Base-by-base conservation (phyloP, 2,888 invertebrate genomes). In the Nipponacmea schrenckii region DNA sequence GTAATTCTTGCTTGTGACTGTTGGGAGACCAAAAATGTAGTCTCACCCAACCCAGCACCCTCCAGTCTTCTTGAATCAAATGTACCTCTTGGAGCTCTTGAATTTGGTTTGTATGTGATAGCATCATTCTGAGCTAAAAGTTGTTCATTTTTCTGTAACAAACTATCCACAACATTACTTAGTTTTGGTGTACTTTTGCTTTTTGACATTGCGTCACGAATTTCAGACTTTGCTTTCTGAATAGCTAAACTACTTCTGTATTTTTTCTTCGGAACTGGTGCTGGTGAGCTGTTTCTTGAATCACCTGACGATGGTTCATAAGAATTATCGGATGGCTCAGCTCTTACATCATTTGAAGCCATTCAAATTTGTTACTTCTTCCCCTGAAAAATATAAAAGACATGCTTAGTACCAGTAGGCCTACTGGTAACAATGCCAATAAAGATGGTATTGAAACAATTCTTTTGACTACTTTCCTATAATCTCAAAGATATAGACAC, bases 91-190 rank as follows among this genome's bases (percentile, higher is more conserved):
- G 67, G 64, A 44, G 67, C 62, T 12, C 76, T 64, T 0, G 74
- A 68, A 64, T 77, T 72, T 17, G 83, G 81, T 72, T 81, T 82
- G 12, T 75, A 74, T 2, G 76, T 68, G 24, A 73, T 69, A 12
- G 79, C 77, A 74, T 83, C 80, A 68, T 76, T 81, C 68, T 82
- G 75, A 8, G 81, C 76, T 17, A 84, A 74, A 10, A 82, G 44
- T 14, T 75, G 69, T 62, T 81, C 79, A 74, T 82, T 83, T 70
- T 80, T 79, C 67, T 78, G 74, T 14, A 83, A 71, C n/a, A 83
- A 65, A 64, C 77, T 74, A 39, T 83, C 82, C 10, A 82, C 79
- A 2, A 82, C 80, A 65, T 69, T 78, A 27, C 66, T 24, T 44
- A 45, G 20, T 45, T 66, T 66, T 15, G 66, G 24, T 66, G 66